A percentile compares a stretch with the other conserved stretches of the same genome.
These are phyloP conservation scores for Pteria penguin DNA, from an alignment of 2,888 invertebrate genomes.

Conservation along the genomic window DNA sequence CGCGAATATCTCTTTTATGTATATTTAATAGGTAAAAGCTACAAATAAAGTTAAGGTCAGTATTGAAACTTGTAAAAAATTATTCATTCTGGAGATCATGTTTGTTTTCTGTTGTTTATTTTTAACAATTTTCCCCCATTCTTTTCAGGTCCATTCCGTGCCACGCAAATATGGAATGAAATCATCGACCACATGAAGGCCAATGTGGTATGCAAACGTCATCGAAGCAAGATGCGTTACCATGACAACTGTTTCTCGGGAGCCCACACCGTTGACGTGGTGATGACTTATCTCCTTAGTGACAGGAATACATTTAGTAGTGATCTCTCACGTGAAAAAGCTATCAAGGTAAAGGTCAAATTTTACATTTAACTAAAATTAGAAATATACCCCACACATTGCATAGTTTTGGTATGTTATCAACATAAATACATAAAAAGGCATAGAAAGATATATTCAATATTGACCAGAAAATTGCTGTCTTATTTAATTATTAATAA, in stretches of 20 bases:
- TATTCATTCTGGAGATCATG: neutral
- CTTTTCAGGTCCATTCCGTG: conserved; percentile 71
- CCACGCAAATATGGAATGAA: conserved; percentile 78
- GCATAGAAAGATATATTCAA: no score
- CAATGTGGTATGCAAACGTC: conserved; percentile 72
- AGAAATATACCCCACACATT: no score
- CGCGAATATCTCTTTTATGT: no score
- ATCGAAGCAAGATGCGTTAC: conserved; percentile 70
- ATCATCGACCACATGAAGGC: conserved; percentile 72
- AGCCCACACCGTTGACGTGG: conserved; percentile 76
- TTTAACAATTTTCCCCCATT: neutral
- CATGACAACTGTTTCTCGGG: conserved; percentile 77
- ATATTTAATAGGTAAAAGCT: neutral
- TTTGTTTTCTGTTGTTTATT: neutral
- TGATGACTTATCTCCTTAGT: conserved; percentile 71
- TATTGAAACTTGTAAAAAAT: neutral
- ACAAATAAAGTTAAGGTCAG: neutral
- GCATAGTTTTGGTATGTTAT: no score
- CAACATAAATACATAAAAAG: no score
- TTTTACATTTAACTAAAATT: no score
- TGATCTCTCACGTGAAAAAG: conserved; percentile 73
- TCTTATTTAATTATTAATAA: no score
- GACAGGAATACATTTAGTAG: conserved; percentile 69
- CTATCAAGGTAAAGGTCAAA: conserved; percentile 66
- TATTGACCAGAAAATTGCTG: no score